Conservation (phyloP, 2,113 vertebrate genomes). For the Salminus brasiliensis region DNA sequence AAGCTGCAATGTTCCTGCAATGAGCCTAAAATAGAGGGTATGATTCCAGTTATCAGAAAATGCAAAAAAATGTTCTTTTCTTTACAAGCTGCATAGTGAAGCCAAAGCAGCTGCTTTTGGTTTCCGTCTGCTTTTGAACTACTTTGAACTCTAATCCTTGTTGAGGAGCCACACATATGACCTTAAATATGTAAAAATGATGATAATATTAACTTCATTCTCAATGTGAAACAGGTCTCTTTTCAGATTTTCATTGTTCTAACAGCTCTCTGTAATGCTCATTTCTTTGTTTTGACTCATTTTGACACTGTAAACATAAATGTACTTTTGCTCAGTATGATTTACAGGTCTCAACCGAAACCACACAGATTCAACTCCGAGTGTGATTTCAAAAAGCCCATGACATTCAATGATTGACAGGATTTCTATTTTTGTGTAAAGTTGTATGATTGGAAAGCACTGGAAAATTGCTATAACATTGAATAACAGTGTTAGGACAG, state of each 20-base stretch:
- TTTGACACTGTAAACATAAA: too few relatives aligned
- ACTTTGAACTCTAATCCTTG: not conserved
- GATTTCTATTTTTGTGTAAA: not conserved
- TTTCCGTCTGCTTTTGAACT: slow-evolving; percentile 28
- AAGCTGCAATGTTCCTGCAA: not conserved
- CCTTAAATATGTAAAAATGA: slow-evolving; percentile 30
- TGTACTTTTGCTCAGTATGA: not conserved
- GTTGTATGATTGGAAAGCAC: not conserved
- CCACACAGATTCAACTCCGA: not conserved
- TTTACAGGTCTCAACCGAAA: not conserved
- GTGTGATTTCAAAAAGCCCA: slow-evolving; percentile 4
- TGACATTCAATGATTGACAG: not conserved
- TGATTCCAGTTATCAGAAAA: slow-evolving; percentile 11
- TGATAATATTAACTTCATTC: not conserved
- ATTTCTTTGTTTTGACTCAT: not conserved
- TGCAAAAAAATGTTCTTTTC: slow-evolving; percentile 22
- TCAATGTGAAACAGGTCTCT: not conserved
- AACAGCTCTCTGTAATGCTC: not conserved
- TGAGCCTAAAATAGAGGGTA: slow-evolving; percentile 11
- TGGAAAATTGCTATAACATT: too few relatives aligned
- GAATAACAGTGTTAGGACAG: too few relatives aligned
- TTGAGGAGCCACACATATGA: not conserved
- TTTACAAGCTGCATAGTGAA: slow-evolving; percentile 11
- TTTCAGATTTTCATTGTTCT: not conserved
- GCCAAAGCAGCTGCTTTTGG: slow-evolving; percentile 34